Evolutionary conservation across 2,113 vertebrate genomes (phyloP).

Genomic region (Mirza zaza): DNA sequence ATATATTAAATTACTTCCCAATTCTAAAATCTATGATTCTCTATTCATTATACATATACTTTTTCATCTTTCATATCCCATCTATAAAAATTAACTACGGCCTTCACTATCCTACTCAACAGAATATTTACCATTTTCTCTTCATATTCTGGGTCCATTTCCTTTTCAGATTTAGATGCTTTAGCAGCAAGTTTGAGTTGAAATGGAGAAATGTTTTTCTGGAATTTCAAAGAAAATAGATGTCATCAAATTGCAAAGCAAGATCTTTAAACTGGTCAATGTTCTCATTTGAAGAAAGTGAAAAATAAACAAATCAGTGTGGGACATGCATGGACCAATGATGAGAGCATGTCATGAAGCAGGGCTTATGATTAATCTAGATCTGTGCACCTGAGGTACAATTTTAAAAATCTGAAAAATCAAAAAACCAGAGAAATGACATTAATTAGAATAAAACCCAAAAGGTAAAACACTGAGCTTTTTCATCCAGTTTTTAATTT

Average conservation of each 20-base stretch:
- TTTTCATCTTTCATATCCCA: slow-evolving; percentile 55
- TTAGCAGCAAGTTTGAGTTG: slow-evolving; percentile 87
- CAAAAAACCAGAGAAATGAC: slow-evolving; percentile 42
- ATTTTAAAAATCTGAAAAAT: slow-evolving; percentile 31
- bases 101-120: slow-evolving; percentile 58
- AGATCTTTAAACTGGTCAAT: slow-evolving; percentile 51
- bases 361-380: slow-evolving; percentile 55
- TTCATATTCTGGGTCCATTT: slow-evolving; percentile 90
- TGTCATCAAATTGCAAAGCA: slow-evolving; percentile 65
- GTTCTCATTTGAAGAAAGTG: slow-evolving; percentile 43
- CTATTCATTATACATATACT: slow-evolving; percentile 32
- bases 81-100: slow-evolving; percentile 43
- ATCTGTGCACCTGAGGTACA: slow-evolving; percentile 46
- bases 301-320: slow-evolving; percentile 54
- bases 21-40: slow-evolving; percentile 14
- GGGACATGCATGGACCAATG: slow-evolving; percentile 7
- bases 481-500: slow-evolving; percentile 35
- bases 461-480: slow-evolving; percentile 1
- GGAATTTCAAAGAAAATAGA: slow-evolving; percentile 77
- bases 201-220: slow-evolving; percentile 86
- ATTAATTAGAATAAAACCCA: slow-evolving; percentile 55
- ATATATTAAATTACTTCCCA: slow-evolving; percentile 32
- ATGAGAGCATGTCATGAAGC: slow-evolving; percentile 52
- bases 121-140: slow-evolving; percentile 89
- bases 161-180: slow-evolving; percentile 84